These are phyloP conservation scores for Bombus fervidus DNA, from an alignment of 1,140 invertebrate species.

Conservation along the genomic window DNA sequence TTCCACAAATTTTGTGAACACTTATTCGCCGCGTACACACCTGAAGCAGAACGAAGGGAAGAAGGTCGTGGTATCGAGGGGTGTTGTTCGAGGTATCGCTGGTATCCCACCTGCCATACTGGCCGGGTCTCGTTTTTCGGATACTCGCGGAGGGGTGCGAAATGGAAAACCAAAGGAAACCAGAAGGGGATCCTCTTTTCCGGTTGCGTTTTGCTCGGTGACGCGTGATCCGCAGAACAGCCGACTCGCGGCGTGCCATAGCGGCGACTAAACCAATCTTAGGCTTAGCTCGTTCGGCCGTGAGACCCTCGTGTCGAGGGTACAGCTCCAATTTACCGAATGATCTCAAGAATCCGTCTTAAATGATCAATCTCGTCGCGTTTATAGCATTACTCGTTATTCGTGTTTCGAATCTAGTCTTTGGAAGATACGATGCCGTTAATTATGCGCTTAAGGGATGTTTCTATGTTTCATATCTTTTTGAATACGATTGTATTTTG, in stretches of 20 bases:
- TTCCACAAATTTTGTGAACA: constrained; percentile 62
- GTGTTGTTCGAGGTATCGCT: constrained; percentile 66
- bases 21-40: constrained; percentile 35
- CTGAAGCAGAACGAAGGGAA: constrained; percentile 39
- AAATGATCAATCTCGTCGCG: constrained; percentile 75
- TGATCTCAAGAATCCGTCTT: constrained; percentile 72
- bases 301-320: constrained; percentile 68
- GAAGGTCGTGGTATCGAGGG: constrained; percentile 36
- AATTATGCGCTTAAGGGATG: not conserved
- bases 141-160: constrained; percentile 39
- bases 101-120: constrained; percentile 73
- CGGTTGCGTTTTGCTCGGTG: constrained; percentile 73
- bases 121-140: constrained; percentile 62
- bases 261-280: constrained; percentile 82
- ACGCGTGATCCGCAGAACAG: constrained; percentile 77
- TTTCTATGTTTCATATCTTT: not conserved
- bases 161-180: constrained; percentile 50
- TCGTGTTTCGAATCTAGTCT: not conserved
- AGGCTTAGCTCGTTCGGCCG: constrained; percentile 78
- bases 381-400: constrained; percentile 36
- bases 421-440: not conserved
- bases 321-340: constrained; percentile 76
- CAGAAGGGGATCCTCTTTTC: constrained; percentile 38
- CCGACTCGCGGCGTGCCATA: constrained; percentile 75
- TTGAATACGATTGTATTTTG: not conserved